These are phyloP conservation scores for Phyllotis vaccarum DNA, from an alignment of 2,797 vertebrate genomes.

Conservation along the genomic window DNA sequence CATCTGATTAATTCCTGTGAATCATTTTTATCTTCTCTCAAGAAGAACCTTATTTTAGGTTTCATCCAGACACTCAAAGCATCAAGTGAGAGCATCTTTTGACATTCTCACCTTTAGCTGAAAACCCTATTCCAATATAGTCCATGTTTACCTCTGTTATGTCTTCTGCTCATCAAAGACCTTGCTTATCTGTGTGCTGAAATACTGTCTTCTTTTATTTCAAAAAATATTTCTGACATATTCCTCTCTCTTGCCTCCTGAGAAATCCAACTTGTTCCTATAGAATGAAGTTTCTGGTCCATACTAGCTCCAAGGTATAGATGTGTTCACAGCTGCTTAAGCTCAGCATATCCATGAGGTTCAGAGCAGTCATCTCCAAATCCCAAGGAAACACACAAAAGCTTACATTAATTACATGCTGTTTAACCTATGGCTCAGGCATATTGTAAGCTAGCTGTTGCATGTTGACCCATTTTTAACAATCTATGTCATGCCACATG, in stretches of 20 bases:
- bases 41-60: background rate
- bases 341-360: no score
- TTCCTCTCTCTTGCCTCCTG: background rate
- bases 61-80: background rate
- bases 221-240: background rate
- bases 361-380: no score
- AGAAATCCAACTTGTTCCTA: no score
- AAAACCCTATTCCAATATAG: background rate
- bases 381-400: no score
- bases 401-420: no score
- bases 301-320: no score
- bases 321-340: no score
- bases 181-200: background rate
- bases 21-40: background rate
- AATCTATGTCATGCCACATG: no score
- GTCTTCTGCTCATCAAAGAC: background rate
- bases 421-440: no score
- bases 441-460: no score
- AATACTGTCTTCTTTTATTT: background rate
- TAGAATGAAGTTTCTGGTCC: no score
- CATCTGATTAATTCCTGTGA: background rate
- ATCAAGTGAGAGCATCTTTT: background rate
- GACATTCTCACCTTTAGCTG: background rate
- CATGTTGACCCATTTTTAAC: no score
- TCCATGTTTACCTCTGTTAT: background rate